phyloP scores from a whole-genome alignment of 2,113 vertebrate species.

The Nannobrachium achirus region DNA sequence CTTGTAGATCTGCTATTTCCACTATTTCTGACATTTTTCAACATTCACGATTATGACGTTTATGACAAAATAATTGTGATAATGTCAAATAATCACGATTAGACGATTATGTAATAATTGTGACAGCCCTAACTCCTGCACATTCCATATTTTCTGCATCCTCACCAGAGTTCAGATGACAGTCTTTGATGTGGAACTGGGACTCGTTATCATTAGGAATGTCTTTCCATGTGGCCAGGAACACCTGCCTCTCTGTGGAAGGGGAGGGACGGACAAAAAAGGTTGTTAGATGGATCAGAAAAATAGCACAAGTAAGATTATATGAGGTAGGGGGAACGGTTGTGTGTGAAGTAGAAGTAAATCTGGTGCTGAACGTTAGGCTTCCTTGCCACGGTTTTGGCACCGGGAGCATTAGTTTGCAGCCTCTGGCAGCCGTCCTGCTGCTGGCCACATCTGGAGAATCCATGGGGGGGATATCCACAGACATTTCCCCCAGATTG shows the following conservation, averaged over 20 bases:
- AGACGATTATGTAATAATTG: too few relatives aligned
- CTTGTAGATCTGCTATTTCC: too few relatives aligned
- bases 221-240: conserved; percentile 98
- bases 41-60: too few relatives aligned
- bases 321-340: neutral
- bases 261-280: conserved; percentile 30
- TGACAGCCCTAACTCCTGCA: neutral
- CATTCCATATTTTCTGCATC: neutral
- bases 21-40: too few relatives aligned
- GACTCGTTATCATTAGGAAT: conserved; percentile 95
- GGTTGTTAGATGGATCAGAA: neutral
- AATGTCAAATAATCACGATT: too few relatives aligned
- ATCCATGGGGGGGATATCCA: conserved; percentile 27
- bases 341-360: neutral
- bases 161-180: conserved; percentile 90
- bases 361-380: conserved; percentile 13
- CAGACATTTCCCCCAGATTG: conserved; percentile 27
- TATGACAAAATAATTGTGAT: too few relatives aligned
- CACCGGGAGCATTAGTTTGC: conserved; percentile 30
- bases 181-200: conserved; percentile 97
- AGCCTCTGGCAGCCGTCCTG: conserved; percentile 33
- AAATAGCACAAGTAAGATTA: neutral
- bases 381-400: conserved; percentile 38
- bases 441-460: conserved; percentile 31
- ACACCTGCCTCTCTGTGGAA: conserved; percentile 91